Base-by-base conservation (phyloP, 1,140 invertebrate genomes). In the Drosophila ambigua region DNA sequence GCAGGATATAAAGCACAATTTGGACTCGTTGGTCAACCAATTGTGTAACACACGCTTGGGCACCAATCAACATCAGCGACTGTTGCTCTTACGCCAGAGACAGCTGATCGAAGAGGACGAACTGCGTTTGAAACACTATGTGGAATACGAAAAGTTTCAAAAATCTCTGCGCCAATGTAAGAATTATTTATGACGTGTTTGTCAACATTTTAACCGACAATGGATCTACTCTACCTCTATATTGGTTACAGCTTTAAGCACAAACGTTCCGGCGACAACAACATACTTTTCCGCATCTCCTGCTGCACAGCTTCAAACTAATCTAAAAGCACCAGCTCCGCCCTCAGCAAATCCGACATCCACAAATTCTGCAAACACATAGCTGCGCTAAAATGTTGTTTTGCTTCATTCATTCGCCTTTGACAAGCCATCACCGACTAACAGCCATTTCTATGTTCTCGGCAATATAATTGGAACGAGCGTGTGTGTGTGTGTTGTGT, bases 31-130 rank as follows among this genome's bases (percentile, higher is more conserved):
- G 46, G 85, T 92, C 6, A 92, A 91, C 57, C 90, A 91, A 45
- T 72, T 92, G 68, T 89, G 90, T 50, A 91, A 90, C 44, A 81
- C 90, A 16, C 89, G 88, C 23, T 80, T 92, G 62, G 90, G 90
- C 16, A 92, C 91, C 13, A 92, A 92, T 58, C 83, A 90, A 65
- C 90, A 91, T 49, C 91, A 92, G 61, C 85, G 88, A 39, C 66
- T 92, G 31, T 53, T 91, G 48, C 69, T 92, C 6, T 55, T 92
- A 41, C 76, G 91, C n/a, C 91, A 92, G 58, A 88, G 91, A 28
- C 91, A 92, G 59, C 77, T 92, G 16, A 91, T 92, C 35, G 91
- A 92, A 76, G 91, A 92, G 60, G 91, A 92, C 65, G 91, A 92
- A 55, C 52, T 92, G 53, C 79, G 91, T 6, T 65, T 92, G 8